These are phyloP conservation scores for Emydoidea blandingii DNA, from an alignment of 2,797 vertebrate species.

Conservation along the genomic window DNA sequence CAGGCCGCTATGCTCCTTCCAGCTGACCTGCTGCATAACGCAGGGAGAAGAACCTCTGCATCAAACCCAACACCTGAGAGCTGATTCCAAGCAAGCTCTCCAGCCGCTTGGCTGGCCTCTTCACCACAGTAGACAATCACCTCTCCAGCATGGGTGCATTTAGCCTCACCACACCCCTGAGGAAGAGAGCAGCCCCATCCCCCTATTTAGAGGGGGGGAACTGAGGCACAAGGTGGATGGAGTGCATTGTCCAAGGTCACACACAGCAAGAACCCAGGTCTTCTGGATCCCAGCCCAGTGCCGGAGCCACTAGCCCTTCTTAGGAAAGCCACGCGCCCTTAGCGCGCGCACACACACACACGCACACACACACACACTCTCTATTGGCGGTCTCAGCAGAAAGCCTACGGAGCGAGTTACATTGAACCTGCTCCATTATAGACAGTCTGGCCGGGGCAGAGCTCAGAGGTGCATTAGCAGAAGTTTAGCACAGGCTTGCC, in stretches of 20 bases:
- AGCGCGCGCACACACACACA: neutral
- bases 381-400: neutral
- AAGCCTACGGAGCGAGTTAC: neutral
- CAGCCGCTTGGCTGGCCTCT: neutral
- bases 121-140: neutral
- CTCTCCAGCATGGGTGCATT: neutral
- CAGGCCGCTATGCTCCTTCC: neutral
- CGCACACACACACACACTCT: no score
- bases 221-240: neutral
- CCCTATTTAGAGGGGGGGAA: neutral
- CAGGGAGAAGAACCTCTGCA: neutral
- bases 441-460: neutral
- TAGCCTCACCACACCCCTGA: neutral
- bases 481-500: neutral
- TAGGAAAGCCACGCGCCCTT: neutral
- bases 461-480: neutral
- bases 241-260: neutral
- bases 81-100: neutral
- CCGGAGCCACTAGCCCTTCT: neutral
- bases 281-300: neutral
- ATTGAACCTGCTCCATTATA: neutral
- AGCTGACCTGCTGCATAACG: neutral
- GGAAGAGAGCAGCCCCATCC: no score
- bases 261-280: neutral
- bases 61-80: neutral